Base-by-base conservation (phyloP, 2,888 invertebrate species). In the Tinea semifulvella region DNA sequence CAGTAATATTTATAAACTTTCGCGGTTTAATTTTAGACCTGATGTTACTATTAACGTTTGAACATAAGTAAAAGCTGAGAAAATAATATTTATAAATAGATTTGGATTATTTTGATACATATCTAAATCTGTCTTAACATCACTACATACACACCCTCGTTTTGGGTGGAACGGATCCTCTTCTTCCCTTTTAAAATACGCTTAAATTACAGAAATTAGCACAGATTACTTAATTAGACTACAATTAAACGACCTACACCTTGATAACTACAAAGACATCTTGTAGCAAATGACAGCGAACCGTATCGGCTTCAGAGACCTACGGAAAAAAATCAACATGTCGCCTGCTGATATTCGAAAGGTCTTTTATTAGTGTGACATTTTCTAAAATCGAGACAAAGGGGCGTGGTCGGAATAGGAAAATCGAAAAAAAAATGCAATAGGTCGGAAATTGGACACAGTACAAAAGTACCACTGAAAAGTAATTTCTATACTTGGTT, bases 71-170 rank as follows among this genome's bases (percentile, higher is more conserved):
- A 81, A 82, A 76, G 77, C 69, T 73, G 72, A 74, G 77, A 79
- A 80, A 81, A 80, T 80, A 80, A 79, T 81, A 80, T 82, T 80
- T 82, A 82, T 80, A 82, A 82, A 82, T 82, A 82, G 80, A 77
- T 80, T 74, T 56, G 64, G 74, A 80, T 79, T 80, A 80, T 79
- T 80, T 82, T 80, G 77, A 80, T 79, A 77, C 79, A 74, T 76
- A 71, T 77, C 74, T 79, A 76, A 65, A 74, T 73, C 64, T 68
- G 76, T 73, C 68, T 68, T n/a, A 70, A 56, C 57, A 59, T 69
- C 75, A 76, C 72, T 69, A 65, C 68, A 76, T 76, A 81, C 81
- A 80, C 80, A 81, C 81, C 80, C 80, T 69, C 72, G 70, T 66
- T 64, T 73, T 66, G 74, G 75, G 79, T 74, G 75, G 66, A 68